Percentiles rank a stretch among this genome's conserved stretches.
These are phyloP conservation scores for Lytechinus variegatus DNA, from an alignment of 35 echinoderm and acorn worm genomes.

Conservation along the genomic window DNA sequence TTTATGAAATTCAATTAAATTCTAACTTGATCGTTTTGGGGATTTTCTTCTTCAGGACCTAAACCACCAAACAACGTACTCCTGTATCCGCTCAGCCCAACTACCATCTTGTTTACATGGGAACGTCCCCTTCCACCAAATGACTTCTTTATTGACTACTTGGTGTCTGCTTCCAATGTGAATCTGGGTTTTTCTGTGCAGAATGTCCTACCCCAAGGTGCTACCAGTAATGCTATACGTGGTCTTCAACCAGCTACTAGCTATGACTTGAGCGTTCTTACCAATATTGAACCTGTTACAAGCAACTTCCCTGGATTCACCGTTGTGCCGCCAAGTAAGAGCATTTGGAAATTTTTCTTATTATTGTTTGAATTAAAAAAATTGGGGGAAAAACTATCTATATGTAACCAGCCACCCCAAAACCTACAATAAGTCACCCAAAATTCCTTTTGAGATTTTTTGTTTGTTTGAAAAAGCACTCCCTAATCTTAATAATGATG, in stretches of 20 bases:
- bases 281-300: constrained; percentile 2
- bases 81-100: not conserved
- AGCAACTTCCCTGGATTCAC: not conserved
- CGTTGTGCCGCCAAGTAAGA: not conserved
- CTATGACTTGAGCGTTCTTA: not conserved
- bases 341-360: not conserved
- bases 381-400: too few species aligned
- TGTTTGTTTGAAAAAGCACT: too few species aligned
- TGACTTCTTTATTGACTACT: constrained; percentile 15
- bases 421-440: too few species aligned
- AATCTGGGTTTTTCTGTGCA: not conserved
- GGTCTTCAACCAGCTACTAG: not conserved
- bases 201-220: not conserved
- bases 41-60: not conserved
- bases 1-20: too few species aligned
- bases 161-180: not conserved
- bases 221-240: not conserved
- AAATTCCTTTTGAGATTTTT: too few species aligned
- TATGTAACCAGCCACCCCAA: too few species aligned
- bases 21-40: too few species aligned
- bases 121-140: not conserved
- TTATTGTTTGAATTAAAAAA: too few species aligned
- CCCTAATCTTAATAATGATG: too few species aligned
- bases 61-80: constrained; percentile 28
- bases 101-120: constrained; percentile 7